phyloP scores from a whole-genome alignment of 2,888 invertebrate genomes.

The Noctuana brunneofusca region DNA sequence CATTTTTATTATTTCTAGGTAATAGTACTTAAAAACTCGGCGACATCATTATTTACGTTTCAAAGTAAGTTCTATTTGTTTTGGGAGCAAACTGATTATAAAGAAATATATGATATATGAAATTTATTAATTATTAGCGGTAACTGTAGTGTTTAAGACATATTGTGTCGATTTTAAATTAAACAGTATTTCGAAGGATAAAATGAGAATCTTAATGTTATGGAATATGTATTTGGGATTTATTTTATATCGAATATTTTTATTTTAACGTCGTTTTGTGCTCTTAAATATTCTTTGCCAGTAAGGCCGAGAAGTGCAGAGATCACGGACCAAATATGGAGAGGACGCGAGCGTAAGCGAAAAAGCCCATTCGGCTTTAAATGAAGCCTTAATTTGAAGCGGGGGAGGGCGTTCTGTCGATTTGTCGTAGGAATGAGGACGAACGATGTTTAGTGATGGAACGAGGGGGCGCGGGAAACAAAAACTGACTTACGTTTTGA shows the following conservation, averaged over 20 bases:
- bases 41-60: not conserved
- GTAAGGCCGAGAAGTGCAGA: not conserved
- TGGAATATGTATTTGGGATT: conserved; percentile 1
- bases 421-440: too few species aligned
- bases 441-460: too few species aligned
- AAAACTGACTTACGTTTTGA: too few species aligned
- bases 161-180: conserved; percentile 9
- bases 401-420: too few species aligned
- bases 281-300: not conserved
- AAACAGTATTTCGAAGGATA: conserved; percentile 7
- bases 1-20: conserved; percentile 1
- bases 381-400: too few species aligned
- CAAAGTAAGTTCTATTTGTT: conserved; percentile 11
- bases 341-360: too few species aligned
- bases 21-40: conserved; percentile 30
- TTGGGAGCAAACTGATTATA: conserved; percentile 12
- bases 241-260: not conserved
- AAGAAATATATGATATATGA: conserved; percentile 8
- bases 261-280: not conserved
- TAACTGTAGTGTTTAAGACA: conserved; percentile 22
- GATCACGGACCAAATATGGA: too few species aligned
- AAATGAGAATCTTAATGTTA: conserved; percentile 4
- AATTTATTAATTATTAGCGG: conserved; percentile 10
- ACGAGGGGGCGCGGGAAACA: too few species aligned
- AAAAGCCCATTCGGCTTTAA: too few species aligned